Conservation (phyloP, 2,888 invertebrate species). For the Cepaea hortensis region DNA sequence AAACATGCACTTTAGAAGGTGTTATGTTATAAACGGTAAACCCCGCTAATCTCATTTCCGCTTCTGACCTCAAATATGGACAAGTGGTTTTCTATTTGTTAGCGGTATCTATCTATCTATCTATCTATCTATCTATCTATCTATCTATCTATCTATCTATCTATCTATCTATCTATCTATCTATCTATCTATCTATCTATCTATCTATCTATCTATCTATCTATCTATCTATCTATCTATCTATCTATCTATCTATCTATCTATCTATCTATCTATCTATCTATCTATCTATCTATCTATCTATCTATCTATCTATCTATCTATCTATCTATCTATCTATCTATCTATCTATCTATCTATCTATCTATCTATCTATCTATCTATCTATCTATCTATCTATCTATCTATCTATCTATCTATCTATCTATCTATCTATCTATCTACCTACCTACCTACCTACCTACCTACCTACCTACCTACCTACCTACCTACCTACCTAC, state of each 20-base stretch:
- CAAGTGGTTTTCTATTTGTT: too few species aligned
- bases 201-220: background rate
- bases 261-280: slow-evolving; percentile 7
- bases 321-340: background rate
- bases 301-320: slow-evolving; percentile 7
- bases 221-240: slow-evolving; percentile 7
- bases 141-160: background rate
- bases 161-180: slow-evolving; percentile 7
- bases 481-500: slow-evolving; percentile 5
- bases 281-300: slow-evolving; percentile 7
- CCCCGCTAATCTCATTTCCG: too few species aligned
- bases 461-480: slow-evolving; percentile 5
- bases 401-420: slow-evolving; percentile 7
- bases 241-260: slow-evolving; percentile 7
- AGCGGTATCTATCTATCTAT: too few species aligned
- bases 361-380: slow-evolving; percentile 7
- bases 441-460: background rate
- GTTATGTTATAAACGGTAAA: too few species aligned
- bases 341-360: slow-evolving; percentile 7
- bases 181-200: background rate
- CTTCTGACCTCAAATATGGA: too few species aligned
- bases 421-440: background rate
- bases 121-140: too few species aligned
- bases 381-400: slow-evolving; percentile 7
- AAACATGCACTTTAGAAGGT: too few species aligned